phyloP scores from a whole-genome alignment of 2,797 vertebrate species.

The Mus spretus region DNA sequence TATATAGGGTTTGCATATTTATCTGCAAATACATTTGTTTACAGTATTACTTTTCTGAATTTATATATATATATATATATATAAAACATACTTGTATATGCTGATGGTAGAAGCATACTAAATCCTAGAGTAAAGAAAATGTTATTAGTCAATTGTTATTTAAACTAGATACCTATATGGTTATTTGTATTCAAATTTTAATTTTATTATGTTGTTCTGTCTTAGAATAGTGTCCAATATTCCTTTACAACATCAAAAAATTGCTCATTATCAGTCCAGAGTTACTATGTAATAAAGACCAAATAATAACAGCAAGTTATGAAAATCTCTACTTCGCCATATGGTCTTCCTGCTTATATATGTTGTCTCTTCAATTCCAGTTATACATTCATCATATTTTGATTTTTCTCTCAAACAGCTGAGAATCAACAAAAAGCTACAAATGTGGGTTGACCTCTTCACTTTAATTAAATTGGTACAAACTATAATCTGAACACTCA shows the following conservation, averaged over 20 bases:
- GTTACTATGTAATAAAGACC: not conserved
- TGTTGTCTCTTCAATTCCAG: not conserved
- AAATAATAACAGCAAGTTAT: not conserved
- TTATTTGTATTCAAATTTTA: not conserved
- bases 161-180: not conserved
- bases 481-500: not conserved
- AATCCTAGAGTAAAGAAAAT: not conserved
- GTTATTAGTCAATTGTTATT: not conserved
- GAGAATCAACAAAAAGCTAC: not conserved
- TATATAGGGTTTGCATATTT: not conserved
- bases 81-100: not conserved
- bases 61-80: not conserved
- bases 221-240: not conserved
- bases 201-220: not conserved
- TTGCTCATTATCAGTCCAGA: not conserved
- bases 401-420: not conserved
- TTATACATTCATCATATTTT: not conserved
- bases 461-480: conserved; percentile 22
- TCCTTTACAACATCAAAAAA: not conserved
- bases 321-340: not conserved
- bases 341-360: not conserved
- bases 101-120: not conserved
- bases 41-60: not conserved
- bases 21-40: not conserved
- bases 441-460: not conserved